Evolutionary conservation across 2,888 invertebrate genomes (phyloP).

Genomic region (Hemicrepidius hirtus): DNA sequence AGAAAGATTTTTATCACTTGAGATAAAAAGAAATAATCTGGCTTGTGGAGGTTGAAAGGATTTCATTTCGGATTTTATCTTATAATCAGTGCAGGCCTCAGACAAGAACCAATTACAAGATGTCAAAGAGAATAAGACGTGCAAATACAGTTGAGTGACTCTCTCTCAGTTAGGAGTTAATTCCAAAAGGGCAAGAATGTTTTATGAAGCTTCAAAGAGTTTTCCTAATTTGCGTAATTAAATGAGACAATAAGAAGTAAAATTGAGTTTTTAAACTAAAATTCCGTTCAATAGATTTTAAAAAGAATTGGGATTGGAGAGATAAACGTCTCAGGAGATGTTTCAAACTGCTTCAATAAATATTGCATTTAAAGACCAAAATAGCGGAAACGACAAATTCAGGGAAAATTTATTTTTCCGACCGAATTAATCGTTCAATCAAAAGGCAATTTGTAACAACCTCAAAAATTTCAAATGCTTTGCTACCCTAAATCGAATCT

Average conservation of each 20-base stretch:
- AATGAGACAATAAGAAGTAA: not conserved
- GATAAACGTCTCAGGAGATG: not conserved
- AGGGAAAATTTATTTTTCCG: not conserved
- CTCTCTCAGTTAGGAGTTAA: not conserved
- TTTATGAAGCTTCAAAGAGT: not conserved
- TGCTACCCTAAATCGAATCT: constrained; percentile 1
- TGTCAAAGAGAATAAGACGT: not conserved
- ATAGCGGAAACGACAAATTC: constrained; percentile 21
- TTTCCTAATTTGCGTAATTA: constrained; percentile 1
- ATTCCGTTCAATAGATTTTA: constrained; percentile 17
- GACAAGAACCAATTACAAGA: not conserved
- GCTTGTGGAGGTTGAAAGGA: not conserved
- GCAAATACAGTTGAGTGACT: constrained; percentile 4
- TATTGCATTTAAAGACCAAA: constrained; percentile 23
- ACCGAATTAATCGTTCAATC: constrained; percentile 10
- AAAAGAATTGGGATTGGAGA: constrained; percentile 12
- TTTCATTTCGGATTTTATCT: not conserved
- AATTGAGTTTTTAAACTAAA: no score
- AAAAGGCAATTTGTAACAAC: constrained; percentile 8
- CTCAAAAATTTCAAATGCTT: not conserved
- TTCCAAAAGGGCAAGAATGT: not conserved
- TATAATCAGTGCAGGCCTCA: not conserved
- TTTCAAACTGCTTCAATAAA: constrained; percentile 15
- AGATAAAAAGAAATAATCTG: no score
- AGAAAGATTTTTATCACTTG: no score